A percentile compares a stretch with the other conserved stretches of the same genome.
phyloP scores from a whole-genome alignment of 2,797 vertebrate genomes.

The Rhabdomys pumilio region DNA sequence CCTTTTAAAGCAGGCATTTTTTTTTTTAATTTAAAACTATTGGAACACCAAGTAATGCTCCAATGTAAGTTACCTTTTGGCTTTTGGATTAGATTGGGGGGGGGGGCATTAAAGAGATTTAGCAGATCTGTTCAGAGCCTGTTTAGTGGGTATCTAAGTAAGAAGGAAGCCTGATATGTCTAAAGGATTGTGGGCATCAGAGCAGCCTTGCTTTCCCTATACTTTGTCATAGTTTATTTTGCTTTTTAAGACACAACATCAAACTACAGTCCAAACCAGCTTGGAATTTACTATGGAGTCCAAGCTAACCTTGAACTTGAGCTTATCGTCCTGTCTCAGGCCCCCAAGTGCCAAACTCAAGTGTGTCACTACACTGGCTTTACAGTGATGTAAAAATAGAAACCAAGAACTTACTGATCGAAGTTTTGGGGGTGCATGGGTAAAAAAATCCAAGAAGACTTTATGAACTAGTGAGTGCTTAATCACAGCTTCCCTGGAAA shows the following conservation, averaged over 20 bases:
- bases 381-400: constrained; percentile 34
- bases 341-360: neutral
- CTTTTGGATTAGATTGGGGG: constrained; percentile 17
- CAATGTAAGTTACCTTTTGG: constrained; percentile 56
- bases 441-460: constrained; percentile 98
- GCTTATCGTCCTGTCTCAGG: neutral
- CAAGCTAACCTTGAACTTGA: neutral
- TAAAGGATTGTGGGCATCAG: neutral
- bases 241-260: neutral
- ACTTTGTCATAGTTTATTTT: neutral
- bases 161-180: constrained; percentile 27
- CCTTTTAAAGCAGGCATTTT: neutral
- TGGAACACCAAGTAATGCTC: neutral
- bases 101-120: neutral
- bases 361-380: neutral
- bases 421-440: constrained; percentile 91
- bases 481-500: constrained; percentile 96
- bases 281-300: neutral
- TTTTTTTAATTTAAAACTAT: constrained; percentile 62
- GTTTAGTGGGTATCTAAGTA: neutral
- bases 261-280: neutral
- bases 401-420: constrained; percentile 92
- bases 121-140: neutral
- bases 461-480: constrained; percentile 98
- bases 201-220: neutral